Percentiles rank a stretch among this genome's conserved stretches.
These are phyloP conservation scores for zebrafish (Danio rerio) DNA, from an alignment of 2,113 vertebrate species.

Conservation along the genomic window DNA sequence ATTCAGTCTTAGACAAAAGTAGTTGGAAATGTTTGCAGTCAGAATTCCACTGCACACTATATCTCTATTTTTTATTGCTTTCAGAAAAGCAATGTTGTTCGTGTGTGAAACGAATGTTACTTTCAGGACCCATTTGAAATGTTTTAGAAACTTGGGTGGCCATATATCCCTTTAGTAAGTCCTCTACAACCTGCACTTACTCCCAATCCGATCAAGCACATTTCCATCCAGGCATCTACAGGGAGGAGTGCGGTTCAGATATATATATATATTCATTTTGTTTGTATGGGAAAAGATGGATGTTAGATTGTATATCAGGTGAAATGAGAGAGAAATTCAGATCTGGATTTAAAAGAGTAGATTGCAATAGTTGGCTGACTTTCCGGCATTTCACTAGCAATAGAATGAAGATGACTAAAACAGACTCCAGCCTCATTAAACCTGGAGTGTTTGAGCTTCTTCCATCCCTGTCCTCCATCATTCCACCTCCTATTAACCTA, in stretches of 20 bases:
- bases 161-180: conserved; percentile 8
- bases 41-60: background rate
- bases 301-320: conserved; percentile 58
- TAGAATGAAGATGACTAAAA: conserved; percentile 71
- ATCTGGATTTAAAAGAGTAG: conserved; percentile 46
- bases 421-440: conserved; percentile 65
- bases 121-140: conserved; percentile 19
- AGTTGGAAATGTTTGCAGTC: background rate
- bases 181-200: conserved; percentile 19
- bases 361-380: conserved; percentile 43
- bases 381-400: conserved; percentile 48
- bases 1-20: background rate
- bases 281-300: conserved; percentile 26
- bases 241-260: background rate
- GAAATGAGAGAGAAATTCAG: conserved; percentile 54
- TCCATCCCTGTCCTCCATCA: background rate
- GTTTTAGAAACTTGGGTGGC: background rate
- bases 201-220: background rate
- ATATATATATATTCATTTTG: background rate
- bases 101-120: background rate
- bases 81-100: background rate
- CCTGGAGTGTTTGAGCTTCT: conserved; percentile 57
- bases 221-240: conserved; percentile 17
- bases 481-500: conserved; percentile 39
- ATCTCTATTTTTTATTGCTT: background rate